Evolutionary conservation across 2,888 invertebrate species (phyloP).

Genomic region (Caenorhabditis sp.): DNA sequence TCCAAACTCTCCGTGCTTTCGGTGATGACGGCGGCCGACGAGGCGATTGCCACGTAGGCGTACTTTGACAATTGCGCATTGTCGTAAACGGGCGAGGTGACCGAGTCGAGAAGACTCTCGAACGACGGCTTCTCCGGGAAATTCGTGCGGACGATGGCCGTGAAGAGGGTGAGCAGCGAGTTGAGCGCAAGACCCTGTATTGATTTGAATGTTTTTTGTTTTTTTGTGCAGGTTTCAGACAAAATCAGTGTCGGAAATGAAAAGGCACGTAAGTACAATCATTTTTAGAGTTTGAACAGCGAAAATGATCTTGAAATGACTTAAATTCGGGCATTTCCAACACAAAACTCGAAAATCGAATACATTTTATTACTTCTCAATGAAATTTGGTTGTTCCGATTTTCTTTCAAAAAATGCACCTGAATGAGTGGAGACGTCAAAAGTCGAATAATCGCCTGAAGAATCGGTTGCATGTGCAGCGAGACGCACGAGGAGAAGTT

Average conservation of each 20-base stretch:
- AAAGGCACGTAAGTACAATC: too few species aligned
- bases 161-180: constrained; percentile 93
- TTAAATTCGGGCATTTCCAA: too few species aligned
- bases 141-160: constrained; percentile 87
- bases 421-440: constrained; percentile 63
- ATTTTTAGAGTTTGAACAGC: too few species aligned
- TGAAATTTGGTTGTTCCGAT: too few species aligned
- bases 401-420: too few species aligned
- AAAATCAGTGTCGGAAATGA: too few species aligned
- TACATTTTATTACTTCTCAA: too few species aligned
- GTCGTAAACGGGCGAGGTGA: constrained; percentile 85
- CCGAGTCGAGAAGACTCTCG: constrained; percentile 86
- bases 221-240: too few species aligned
- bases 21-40: constrained; percentile 93
- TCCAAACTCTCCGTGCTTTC: constrained; percentile 80
- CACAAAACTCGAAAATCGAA: too few species aligned
- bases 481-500: constrained; percentile 36
- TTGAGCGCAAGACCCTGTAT: constrained; percentile 92
- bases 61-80: constrained; percentile 78
- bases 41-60: constrained; percentile 95
- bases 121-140: constrained; percentile 83
- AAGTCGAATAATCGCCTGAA: constrained; percentile 80
- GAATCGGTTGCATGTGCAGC: constrained; percentile 83
- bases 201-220: too few species aligned
- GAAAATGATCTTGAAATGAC: too few species aligned